Conservation (phyloP, 2,888 invertebrate genomes). For the Villa cingulata region DNA sequence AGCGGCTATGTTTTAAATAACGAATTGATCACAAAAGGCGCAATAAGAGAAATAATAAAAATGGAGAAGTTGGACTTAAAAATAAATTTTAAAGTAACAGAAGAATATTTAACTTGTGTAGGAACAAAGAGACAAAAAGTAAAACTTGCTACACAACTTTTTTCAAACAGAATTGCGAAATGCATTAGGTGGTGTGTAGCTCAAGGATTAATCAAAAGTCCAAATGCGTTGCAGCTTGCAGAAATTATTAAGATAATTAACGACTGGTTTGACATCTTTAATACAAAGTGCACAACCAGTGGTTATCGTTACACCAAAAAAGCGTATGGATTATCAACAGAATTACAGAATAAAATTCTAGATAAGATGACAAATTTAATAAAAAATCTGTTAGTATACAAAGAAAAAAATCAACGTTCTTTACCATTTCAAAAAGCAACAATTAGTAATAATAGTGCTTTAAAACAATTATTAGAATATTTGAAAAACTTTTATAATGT, state of each 20-base stretch:
- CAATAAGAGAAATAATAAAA: not conserved
- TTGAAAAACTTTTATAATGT: not conserved
- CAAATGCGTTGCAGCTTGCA: constrained; percentile 14
- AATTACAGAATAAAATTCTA: constrained; percentile 15
- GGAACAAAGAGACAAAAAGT: constrained; percentile 1
- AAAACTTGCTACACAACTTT: constrained; percentile 15
- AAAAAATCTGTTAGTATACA: constrained; percentile 12
- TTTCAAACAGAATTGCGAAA: constrained; percentile 16
- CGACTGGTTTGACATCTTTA: constrained; percentile 19
- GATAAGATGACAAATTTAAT: constrained; percentile 13
- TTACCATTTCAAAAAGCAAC: constrained; percentile 19
- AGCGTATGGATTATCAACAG: constrained; percentile 15
- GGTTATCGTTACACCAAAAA: constrained; percentile 10
- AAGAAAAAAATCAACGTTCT: constrained; percentile 5
- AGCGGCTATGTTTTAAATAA: constrained; percentile 10
- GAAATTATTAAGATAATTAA: constrained; percentile 15
- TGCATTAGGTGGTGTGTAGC: constrained; percentile 14
- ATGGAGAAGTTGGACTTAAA: not conserved
- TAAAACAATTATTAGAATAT: not conserved
- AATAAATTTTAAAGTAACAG: not conserved
- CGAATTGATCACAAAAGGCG: constrained; percentile 4
- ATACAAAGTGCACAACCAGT: constrained; percentile 8
- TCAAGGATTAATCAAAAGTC: constrained; percentile 5
- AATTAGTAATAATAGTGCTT: constrained; percentile 9
- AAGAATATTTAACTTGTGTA: not conserved